Evolutionary conservation across 2,888 invertebrate genomes (phyloP), one percentile per base, ranked within the genome.

Genomic region (Choristoneura rosaceana): DNA sequence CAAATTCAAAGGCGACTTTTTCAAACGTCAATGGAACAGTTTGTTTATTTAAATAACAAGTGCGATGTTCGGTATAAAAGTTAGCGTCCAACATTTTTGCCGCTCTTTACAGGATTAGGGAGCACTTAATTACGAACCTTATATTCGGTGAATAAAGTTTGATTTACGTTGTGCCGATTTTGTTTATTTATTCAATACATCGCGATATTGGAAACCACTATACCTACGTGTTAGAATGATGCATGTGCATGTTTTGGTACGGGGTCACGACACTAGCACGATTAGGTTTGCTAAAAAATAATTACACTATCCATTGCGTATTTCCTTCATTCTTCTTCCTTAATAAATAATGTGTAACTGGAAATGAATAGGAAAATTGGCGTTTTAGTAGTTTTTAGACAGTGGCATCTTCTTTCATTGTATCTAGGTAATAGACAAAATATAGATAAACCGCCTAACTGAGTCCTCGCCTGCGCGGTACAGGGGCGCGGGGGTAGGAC

Each of bases 1-100:
- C 67, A 74, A 74, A 79, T 75, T 74, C 67, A 71, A 81, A 79
- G 77, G 68, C 76, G 73, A 65, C 76, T 73, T 81, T 78, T 70
- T 70, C 74, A 80, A 70, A 77, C 84, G 69, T 83, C 86, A 77
- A 89, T 90, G 88, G 79, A 87, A 77, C 47, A 47, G 15, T 61
- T 69, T 64, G 64, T 69, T 74, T 66, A 66, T 71, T 52, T 58
- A 64, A 71, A 71, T 67, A 64, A 41, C 61, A 34, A n/a, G 61
- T 34, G 41, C 61, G 59, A 38, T 12, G 14, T 15, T 65, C 50
- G 38, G 34, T 52, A 38, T n/a, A 61, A 47, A 67, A 67, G 52
- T 62, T 45, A 67, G 50, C 63, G 17, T 50, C 38, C 68, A 68
- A 63, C 59, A 64, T 73, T 73, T 71, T 73, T 50, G 67, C 45